Conservation (phyloP, 2,113 vertebrate genomes). For the Ibidorhyncha struthersii region DNA sequence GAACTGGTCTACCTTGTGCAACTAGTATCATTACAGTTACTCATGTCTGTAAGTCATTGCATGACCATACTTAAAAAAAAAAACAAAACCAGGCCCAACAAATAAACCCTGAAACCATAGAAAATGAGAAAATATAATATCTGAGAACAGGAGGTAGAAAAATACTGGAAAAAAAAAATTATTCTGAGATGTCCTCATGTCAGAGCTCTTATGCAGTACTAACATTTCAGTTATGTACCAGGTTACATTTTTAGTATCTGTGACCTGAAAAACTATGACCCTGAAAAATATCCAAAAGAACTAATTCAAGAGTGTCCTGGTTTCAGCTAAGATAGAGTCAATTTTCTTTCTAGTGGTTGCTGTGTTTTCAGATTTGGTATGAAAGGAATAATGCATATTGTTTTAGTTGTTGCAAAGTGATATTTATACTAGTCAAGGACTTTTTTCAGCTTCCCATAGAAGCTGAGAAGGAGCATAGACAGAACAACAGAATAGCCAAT, state of each 20-base stretch:
- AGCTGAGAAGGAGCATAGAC: neutral
- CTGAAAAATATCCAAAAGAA: neutral
- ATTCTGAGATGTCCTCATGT: neutral
- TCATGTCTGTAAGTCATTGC: neutral
- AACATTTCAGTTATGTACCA: neutral
- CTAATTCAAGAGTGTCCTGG: neutral
- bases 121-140: neutral
- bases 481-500: neutral
- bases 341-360: neutral
- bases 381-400: neutral
- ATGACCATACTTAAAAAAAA: neutral
- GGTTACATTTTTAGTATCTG: neutral
- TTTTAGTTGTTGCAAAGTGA: neutral
- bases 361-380: neutral
- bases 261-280: neutral
- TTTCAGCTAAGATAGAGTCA: neutral
- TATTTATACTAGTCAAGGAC: neutral
- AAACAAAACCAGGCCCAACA: neutral
- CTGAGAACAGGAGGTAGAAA: neutral
- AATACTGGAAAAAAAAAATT: neutral
- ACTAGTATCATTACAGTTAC: neutral
- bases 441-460: neutral
- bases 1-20: neutral
- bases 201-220: neutral
- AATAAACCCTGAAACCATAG: neutral